Evolutionary conservation across 92 coral and sea anemone species (phyloP), one percentile per base, ranked within the genome.

Genomic region (Parazoanthus swiftii): DNA sequence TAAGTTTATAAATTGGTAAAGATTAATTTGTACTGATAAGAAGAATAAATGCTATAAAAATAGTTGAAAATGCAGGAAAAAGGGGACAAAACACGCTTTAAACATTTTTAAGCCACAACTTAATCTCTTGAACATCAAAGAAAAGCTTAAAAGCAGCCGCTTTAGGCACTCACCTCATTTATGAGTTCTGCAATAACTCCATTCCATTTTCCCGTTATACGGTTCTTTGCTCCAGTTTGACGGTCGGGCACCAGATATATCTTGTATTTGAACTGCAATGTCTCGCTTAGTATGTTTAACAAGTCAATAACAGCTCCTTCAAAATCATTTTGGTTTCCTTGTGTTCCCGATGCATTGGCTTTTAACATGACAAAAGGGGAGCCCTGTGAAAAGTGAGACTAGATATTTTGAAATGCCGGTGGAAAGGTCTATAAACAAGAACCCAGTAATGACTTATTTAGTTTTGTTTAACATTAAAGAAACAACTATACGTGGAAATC

Each of bases 281-380:
- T 85, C 66, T 89, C 44, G 21, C 89, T 90, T 86, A 93, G 86
- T 38, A 86, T 38, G 73, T 93, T 86, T 66, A 93, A 76, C 56
- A 93, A 63, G n/a, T 93, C 95, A 39, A 93, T 89, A 65, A 89
- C 84, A 20, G 92, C 90, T 0, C 95, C 95, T 86, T 93, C 95
- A 74, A 86, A 91, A 36, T 88, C 88, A 36, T 82, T 36, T 2
- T 89, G 85, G 51, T 71, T 51, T n/a, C 88, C 88, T 14, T 43
- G 70, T 42, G 85, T 63, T 0, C 36, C 35, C 0, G 87, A 70
- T 21, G 48, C 43, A 5, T 20, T 33, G 26, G 59, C 44, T 77
- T 84, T 93, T 66, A 18, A 7, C 93, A 93, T 93, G 20, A 93
- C 94, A 42, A 93, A 93, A 9, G 95, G 95, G 79, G 79, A 74